A percentile compares a stretch with the other conserved stretches of the same genome.
Conservation (phyloP, 2,113 vertebrate genomes). For the Tinamus guttatus region DNA sequence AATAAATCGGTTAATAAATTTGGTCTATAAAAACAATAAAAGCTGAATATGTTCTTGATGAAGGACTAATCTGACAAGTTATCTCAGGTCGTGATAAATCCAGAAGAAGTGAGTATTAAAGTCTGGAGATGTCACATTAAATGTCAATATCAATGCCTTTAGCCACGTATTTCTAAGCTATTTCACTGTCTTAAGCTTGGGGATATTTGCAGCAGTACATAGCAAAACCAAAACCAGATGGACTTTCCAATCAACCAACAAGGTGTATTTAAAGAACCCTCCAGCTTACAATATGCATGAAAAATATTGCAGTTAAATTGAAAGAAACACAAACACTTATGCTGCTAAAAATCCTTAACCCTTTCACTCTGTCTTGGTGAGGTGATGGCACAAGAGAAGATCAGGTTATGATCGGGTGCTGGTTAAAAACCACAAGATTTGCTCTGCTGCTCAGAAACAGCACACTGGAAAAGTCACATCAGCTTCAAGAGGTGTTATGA, state of each 20-base stretch:
- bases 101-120: not conserved
- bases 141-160: not conserved
- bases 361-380: not conserved
- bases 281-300: not conserved
- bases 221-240: conserved; percentile 24
- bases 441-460: not conserved
- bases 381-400: not conserved
- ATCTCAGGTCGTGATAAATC: not conserved
- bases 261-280: not conserved
- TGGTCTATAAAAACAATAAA: not conserved
- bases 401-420: not conserved
- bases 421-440: not conserved
- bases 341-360: not conserved
- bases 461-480: not conserved
- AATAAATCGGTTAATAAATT: not conserved
- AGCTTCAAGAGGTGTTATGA: not conserved
- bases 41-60: not conserved
- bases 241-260: not conserved
- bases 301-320: not conserved
- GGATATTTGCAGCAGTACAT: conserved; percentile 10
- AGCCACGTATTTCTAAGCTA: not conserved
- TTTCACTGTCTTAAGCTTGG: not conserved
- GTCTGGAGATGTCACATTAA: not conserved
- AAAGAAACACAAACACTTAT: not conserved
- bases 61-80: not conserved